Percentiles rank a stretch among this genome's conserved stretches.
These are phyloP conservation scores for Drosophila melanosoma DNA, from an alignment of 2,888 invertebrate genomes.

Conservation along the genomic window DNA sequence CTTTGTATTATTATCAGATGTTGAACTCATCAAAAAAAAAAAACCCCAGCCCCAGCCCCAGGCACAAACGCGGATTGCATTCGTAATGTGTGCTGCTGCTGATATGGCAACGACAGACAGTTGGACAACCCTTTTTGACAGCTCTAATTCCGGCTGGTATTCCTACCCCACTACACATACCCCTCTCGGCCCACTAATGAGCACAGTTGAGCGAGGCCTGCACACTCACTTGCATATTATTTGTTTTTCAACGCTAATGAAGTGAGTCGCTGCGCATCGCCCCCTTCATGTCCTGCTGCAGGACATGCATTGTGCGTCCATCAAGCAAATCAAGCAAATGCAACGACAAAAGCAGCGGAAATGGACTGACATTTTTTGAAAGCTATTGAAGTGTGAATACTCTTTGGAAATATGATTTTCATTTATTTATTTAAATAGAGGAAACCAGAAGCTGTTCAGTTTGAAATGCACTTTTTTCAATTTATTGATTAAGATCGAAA, in stretches of 20 bases:
- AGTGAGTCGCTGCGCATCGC: constrained; percentile 32
- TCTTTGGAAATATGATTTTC: constrained; percentile 15
- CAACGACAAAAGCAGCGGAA: background rate
- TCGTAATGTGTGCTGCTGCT: constrained; percentile 27
- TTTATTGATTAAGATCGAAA: background rate
- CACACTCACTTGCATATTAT: constrained; percentile 56
- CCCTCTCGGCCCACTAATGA: constrained; percentile 59
- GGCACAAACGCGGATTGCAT: constrained; percentile 49
- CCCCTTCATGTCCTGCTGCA: constrained; percentile 55
- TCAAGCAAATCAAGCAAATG: constrained; percentile 64
- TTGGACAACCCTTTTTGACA: constrained; percentile 46
- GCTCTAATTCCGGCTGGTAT: constrained; percentile 5
- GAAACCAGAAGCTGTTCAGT: background rate
- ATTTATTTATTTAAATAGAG: background rate
- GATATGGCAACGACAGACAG: constrained; percentile 25
- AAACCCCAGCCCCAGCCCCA: no score
- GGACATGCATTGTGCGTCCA: constrained; percentile 71
- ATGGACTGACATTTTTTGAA: no score
- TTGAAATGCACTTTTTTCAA: background rate
- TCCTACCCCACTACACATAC: constrained; percentile 4
- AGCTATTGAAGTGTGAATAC: constrained; percentile 30
- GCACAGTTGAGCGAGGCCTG: constrained; percentile 55
- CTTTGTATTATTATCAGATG: constrained; percentile 68
- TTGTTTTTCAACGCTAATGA: constrained; percentile 64
- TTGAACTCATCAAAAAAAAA: constrained; percentile 9